Percentiles rank a stretch among this genome's conserved stretches.
Evolutionary conservation across 1,140 invertebrate genomes (phyloP).

Genomic region (Caenorhabditis inopinata): DNA sequence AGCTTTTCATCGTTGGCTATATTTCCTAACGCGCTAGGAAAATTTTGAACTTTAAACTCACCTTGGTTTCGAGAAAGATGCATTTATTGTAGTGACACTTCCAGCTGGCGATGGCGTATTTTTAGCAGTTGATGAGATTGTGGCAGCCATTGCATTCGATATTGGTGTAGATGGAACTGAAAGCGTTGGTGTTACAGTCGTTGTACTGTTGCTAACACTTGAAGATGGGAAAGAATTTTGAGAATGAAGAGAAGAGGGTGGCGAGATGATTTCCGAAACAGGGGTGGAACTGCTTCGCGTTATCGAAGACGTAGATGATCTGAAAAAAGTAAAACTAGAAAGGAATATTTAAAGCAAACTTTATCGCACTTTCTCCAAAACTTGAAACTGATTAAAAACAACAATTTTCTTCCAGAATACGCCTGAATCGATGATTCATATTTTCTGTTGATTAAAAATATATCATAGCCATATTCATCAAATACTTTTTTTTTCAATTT

Average conservation of each 20-base stretch:
- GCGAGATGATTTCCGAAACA: neutral
- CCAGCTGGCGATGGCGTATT: constrained; percentile 3
- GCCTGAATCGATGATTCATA: no score
- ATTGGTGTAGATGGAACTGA: neutral
- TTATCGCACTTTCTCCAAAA: no score
- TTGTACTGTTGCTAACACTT: neutral
- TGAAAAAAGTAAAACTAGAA: neutral
- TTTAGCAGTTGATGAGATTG: constrained; percentile 18
- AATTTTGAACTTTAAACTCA: neutral
- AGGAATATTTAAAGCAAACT: no score
- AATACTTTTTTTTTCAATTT: no score
- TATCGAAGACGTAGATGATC: neutral
- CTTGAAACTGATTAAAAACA: no score
- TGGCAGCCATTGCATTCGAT: neutral
- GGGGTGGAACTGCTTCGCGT: neutral
- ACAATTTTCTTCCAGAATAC: no score
- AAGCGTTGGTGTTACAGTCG: neutral
- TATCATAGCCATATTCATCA: no score
- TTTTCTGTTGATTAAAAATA: no score
- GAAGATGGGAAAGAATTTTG: neutral
- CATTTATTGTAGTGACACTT: neutral
- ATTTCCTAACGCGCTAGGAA: no score
- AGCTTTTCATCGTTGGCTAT: no score
- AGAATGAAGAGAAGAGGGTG: constrained; percentile 1
- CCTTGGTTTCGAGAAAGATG: neutral